Evolutionary conservation across 1,140 invertebrate species (phyloP), one percentile per base, ranked within the genome.

Genomic region (Zophobas morio): DNA sequence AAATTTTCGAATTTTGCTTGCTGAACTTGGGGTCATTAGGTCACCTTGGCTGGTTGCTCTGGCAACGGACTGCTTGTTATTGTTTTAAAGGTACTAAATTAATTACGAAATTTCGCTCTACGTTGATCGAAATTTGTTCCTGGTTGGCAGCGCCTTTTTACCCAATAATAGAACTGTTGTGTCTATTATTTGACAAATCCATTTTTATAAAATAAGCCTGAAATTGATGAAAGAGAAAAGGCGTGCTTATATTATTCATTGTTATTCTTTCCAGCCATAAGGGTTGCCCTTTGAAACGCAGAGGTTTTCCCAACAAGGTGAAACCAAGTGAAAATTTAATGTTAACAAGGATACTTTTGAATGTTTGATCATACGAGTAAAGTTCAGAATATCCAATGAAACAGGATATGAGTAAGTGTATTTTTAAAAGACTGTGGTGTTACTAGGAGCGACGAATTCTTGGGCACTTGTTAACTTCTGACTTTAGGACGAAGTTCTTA

Each of bases 61-160:
- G 35, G 56, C 56, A 60, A 60, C 56, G 34, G 1, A 6, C 56
- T 36, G 56, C 56, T 60, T 60, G 56, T 60, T 60, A 60, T 60
- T 60, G 36, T 60, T 60, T 33, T 39, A 37, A 60, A 60, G 56
- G 56, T 39, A 6, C 56, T 60, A 60, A 60, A 60, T 60, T 60
- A 60, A 60, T 60, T 60, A 60, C 56, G 8, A 37, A 60, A 60
- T 60, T 36, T 60, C n/a, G 35, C 34, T 60, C 56, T 60, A 8
- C 33, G 33, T 60, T 60, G 20, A 20, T 60, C 36, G 56, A 60
- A 36, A 33, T 20, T 8, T 35, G 20, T 57, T 57, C 54, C 54
- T n/a, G 54, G 2, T 37, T 60, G 34, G 56, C 35, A 36, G 8
- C 36, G 32, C 35, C 36, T 20, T 20, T 20, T 20, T 20, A 20